phyloP scores from a whole-genome alignment of 2,888 invertebrate species.

The Drosophila glabriapex region DNA sequence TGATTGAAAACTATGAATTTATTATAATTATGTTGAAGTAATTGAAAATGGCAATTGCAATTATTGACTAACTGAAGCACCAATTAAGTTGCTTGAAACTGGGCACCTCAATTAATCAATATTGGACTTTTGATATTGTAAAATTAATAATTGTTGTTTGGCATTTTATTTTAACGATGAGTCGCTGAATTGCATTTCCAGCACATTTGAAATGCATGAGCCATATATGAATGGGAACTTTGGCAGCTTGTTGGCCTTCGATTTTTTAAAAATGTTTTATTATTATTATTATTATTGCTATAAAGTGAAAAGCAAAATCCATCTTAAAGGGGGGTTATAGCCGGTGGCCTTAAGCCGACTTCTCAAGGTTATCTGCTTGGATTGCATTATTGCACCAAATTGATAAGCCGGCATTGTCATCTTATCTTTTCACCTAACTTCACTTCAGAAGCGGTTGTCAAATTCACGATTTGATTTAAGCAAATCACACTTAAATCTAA shows the following conservation, averaged over 20 bases:
- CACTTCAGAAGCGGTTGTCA: neutral
- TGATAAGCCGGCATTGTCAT: constrained; percentile 32
- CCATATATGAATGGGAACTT: constrained; percentile 46
- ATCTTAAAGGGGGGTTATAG: neutral
- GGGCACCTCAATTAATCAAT: neutral
- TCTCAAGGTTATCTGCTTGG: neutral
- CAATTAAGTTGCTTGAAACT: neutral
- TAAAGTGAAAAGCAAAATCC: neutral
- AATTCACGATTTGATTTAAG: neutral
- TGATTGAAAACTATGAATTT: neutral
- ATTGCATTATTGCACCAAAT: neutral
- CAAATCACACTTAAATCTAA: constrained; percentile 1
- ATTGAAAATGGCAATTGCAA: neutral
- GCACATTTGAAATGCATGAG: constrained; percentile 40
- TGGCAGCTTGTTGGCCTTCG: constrained; percentile 46
- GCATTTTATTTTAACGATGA: neutral
- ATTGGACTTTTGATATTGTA: neutral
- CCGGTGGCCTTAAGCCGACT: neutral
- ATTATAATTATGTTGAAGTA: neutral
- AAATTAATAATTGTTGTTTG: neutral
- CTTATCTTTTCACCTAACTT: constrained; percentile 33
- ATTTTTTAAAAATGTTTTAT: constrained; percentile 8
- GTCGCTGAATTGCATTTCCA: constrained; percentile 12
- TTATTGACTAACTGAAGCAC: neutral
- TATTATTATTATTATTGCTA: too few relatives aligned